Evolutionary conservation across 2,888 invertebrate species (phyloP), one percentile per base, ranked within the genome.

Genomic region (Parapristionchus giblindavisi): DNA sequence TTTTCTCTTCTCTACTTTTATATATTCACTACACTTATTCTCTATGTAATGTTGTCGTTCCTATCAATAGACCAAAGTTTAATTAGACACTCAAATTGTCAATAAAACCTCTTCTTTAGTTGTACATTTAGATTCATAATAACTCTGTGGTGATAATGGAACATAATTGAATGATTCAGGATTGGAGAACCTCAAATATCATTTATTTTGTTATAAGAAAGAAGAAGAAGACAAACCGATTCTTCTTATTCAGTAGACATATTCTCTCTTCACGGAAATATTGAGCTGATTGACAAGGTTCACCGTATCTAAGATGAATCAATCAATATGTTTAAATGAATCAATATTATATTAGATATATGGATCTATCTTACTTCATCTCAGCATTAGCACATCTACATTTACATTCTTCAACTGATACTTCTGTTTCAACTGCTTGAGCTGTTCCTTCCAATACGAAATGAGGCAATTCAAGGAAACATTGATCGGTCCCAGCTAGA

Each of bases 171-270:
- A 87, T 24, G 81, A 79, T 48, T 87, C 84, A 1, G 87, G 85
- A 68, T 85, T 83, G 11, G 86, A 84, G 77, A 84, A 82, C 61
- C 84, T 83, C 65, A 27, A 77, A 36, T 52, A 38, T 24, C 11
- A 29, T 3, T 11, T 58, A 27, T 54, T 71, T 3, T n/a, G 14
- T n/a, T n/a, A 36, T 4, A 21, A 34, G 21, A n/a, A n/a, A 29
- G 27, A 11, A 40, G 24, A 1, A 24, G 3, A 29, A 24, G n/a
- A 34, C 21, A 56, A 8, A 83, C 83, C 87, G 77, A 70, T 88
- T 88, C 63, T 86, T 84, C 76, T 84, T 83, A 79, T 83, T 87
- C n/a, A 87, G 79, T 21, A 87, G 78, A 76, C 87, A 87, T 8
- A 85, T 87, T 32, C 81, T 77, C 32, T 85, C 84, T 38, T 87